Conservation (phyloP, 1,140 invertebrate species). For the Caenorhabditis inopinata region DNA sequence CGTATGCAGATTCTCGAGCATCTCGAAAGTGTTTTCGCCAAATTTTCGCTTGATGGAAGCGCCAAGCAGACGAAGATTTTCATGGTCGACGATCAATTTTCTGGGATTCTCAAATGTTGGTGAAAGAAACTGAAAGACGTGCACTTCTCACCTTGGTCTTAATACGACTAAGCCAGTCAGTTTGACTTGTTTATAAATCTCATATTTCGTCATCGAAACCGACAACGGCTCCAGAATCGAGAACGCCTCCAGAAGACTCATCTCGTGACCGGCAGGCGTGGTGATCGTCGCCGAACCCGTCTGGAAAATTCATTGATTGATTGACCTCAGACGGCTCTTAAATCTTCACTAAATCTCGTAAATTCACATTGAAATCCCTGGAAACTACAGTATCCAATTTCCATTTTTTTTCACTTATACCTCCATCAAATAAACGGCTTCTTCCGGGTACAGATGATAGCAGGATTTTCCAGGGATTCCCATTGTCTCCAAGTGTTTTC, state of each 20-base stretch:
- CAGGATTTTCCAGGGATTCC: conserved; percentile 33
- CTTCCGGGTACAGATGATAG: conserved; percentile 47
- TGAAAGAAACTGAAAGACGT: too few species aligned
- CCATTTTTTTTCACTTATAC: neutral
- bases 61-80: neutral
- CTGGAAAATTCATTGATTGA: neutral
- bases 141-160: conserved; percentile 11
- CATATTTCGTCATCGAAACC: conserved; percentile 7
- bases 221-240: neutral
- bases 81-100: too few species aligned
- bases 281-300: neutral
- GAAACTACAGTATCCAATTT: too few species aligned
- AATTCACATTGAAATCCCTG: too few species aligned
- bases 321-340: too few species aligned
- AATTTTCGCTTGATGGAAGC: neutral
- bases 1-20: neutral
- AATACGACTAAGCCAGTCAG: conserved; percentile 24
- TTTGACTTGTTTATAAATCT: conserved; percentile 7
- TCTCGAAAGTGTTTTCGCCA: neutral
- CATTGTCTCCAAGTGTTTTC: conserved; percentile 46
- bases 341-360: too few species aligned
- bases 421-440: conserved; percentile 51
- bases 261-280: neutral
- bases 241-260: conserved; percentile 5
- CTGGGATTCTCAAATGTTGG: too few species aligned